phyloP scores from a whole-genome alignment of 2,888 invertebrate species.

The Apamea anceps region DNA sequence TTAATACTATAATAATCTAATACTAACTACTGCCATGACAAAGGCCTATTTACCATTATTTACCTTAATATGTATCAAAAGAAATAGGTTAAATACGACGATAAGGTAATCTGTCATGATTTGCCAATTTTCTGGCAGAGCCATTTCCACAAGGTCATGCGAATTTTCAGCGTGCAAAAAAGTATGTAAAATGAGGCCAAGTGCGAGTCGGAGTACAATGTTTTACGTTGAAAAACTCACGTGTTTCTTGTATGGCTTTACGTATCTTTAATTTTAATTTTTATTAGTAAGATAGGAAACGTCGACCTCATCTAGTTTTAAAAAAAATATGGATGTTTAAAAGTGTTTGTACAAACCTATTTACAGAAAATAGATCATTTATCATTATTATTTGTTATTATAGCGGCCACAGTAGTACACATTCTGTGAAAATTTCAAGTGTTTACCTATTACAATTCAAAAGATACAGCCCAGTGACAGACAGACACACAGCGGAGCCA shows the following conservation, averaged over 20 bases:
- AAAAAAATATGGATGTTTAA: too few species aligned
- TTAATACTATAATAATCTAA: too few species aligned
- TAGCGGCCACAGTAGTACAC: too few species aligned
- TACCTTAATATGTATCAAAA: conserved; percentile 4
- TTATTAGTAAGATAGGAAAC: too few species aligned
- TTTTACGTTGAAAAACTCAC: too few species aligned
- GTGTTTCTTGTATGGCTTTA: too few species aligned
- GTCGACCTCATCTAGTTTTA: too few species aligned
- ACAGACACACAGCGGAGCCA: not conserved
- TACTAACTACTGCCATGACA: conserved; percentile 4
- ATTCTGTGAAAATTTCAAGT: too few species aligned
- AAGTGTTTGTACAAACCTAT: too few species aligned
- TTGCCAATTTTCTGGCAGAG: not conserved
- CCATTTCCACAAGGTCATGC: conserved; percentile 12
- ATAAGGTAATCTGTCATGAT: conserved; percentile 13
- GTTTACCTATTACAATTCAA: not conserved
- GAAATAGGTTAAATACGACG: not conserved
- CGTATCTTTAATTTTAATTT: too few species aligned
- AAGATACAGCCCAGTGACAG: not conserved
- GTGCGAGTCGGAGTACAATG: not conserved
- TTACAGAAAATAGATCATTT: too few species aligned
- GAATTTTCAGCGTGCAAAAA: conserved; percentile 17
- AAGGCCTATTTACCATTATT: conserved; percentile 11
- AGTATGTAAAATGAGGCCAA: not conserved
- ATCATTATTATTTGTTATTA: too few species aligned